Evolutionary conservation across 2,888 invertebrate genomes (phyloP), one percentile per base, ranked within the genome.

Genomic region (Alviniconcha strummeri): DNA sequence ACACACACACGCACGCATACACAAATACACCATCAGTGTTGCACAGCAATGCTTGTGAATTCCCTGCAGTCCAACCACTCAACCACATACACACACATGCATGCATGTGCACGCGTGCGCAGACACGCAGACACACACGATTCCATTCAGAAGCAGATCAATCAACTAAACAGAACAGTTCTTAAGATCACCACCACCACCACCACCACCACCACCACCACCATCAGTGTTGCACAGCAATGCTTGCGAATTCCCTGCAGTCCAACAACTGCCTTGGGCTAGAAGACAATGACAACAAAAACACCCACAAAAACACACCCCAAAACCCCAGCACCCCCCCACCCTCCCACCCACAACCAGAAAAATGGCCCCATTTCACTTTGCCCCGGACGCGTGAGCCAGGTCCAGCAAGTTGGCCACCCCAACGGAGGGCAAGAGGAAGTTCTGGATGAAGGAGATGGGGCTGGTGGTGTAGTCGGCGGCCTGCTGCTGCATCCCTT

Each of bases 401-500:
- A 86, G 72, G 69, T 86, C 86, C 64, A 86, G 71, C 15, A 86
- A 72, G 19, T 83, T 84, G 55, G 86, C 84, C 80, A 86, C 83
- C 36, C 84, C 86, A 3, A 86, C 86, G 0, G 84, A 84, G 13
- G 86, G 86, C 56, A 84, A 72, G 13, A 86, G 82, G 17, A 86
- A 81, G 55, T 86, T 86, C 82, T 86, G 86, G 64, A 86, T 86
- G 76, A 84, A 84, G 71, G 84, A 84, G 69, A 79, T 84, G 5
- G 84, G 83, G 67, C 83, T 86, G 60, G 79, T 83, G 82, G 84
- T 84, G 83, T 85, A 84, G n/a, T 80, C 82, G 1, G 82, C 72
- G 7, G 64, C 56, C n/a, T 67, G 55, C 52, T 52, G 60, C 60
- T 56, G 78, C 13, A 5, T 6, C n/a, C 60, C 79, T n/a, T 72